Conservation (phyloP, 2,113 vertebrate species). For the Malurus alboscapulatus region DNA sequence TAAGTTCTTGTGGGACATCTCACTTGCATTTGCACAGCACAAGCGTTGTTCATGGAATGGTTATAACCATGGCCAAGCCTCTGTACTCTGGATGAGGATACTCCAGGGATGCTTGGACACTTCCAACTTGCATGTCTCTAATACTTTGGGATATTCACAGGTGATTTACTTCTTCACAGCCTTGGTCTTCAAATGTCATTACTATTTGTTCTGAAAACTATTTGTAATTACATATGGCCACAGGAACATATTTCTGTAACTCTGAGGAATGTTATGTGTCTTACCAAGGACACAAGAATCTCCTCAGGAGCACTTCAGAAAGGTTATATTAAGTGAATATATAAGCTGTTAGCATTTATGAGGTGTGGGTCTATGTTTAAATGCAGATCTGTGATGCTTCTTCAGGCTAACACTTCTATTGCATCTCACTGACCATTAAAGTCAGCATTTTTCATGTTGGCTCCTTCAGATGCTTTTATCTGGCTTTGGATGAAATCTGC, state of each 20-base stretch:
- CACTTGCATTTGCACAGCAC: not conserved
- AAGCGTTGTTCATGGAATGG: fast-evolving
- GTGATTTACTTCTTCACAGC: not conserved
- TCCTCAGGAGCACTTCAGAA: not conserved
- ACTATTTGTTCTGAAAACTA: not conserved
- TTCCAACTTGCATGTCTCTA: not conserved
- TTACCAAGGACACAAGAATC: not conserved
- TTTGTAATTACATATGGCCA: not conserved
- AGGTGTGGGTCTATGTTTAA: not conserved
- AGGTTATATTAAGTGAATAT: not conserved
- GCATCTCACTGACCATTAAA: not conserved
- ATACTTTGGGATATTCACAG: not conserved
- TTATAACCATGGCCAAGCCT: not conserved
- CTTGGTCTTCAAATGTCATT: not conserved
- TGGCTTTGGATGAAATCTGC: not conserved
- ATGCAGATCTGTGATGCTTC: not conserved
- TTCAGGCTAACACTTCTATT: not conserved
- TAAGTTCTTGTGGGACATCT: not conserved
- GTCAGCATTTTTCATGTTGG: not conserved
- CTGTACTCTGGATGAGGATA: not conserved
- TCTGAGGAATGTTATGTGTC: not conserved
- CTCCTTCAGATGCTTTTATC: not conserved
- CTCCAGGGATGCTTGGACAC: not conserved
- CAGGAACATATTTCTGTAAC: not conserved
- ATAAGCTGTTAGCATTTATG: not conserved